These are phyloP conservation scores for Sipunculus nudus DNA, from an alignment of 2,888 invertebrate genomes.

Conservation along the genomic window DNA sequence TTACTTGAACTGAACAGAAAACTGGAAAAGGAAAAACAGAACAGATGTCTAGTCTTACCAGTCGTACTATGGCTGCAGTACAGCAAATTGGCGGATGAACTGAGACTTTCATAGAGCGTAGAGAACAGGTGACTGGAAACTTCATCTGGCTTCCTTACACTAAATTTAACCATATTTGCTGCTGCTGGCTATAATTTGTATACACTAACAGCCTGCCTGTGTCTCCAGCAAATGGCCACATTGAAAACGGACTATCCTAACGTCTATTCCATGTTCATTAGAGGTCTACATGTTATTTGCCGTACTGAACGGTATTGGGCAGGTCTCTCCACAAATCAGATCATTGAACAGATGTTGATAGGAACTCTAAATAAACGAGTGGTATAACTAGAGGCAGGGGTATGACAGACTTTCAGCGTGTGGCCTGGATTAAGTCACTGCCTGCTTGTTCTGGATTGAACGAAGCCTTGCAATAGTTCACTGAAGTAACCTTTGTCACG, in stretches of 20 bases:
- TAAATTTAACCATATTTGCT: neutral
- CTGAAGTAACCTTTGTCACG: neutral
- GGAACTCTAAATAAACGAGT: conserved; percentile 2
- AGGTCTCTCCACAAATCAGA: neutral
- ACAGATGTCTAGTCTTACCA: too few relatives aligned
- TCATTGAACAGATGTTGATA: conserved; percentile 4
- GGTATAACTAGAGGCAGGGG: neutral
- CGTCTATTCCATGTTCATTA: conserved; percentile 19
- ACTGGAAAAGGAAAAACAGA: too few relatives aligned
- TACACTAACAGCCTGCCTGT: neutral
- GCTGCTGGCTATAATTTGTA: neutral
- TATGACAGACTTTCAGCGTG: conserved; percentile 14
- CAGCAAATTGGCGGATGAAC: neutral
- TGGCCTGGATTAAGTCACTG: conserved; percentile 23
- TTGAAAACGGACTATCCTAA: conserved; percentile 17
- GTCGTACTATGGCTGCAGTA: neutral
- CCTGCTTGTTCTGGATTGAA: conserved; percentile 24
- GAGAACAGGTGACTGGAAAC: conserved; percentile 1
- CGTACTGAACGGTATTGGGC: conserved; percentile 1
- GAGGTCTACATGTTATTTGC: neutral
- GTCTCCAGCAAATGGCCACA: neutral
- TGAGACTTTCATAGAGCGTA: neutral
- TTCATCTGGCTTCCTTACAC: neutral
- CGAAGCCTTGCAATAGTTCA: conserved; percentile 20
- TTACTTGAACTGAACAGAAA: too few relatives aligned